Base-by-base conservation (phyloP, 2,888 invertebrate genomes). In the Fragum fragum region DNA sequence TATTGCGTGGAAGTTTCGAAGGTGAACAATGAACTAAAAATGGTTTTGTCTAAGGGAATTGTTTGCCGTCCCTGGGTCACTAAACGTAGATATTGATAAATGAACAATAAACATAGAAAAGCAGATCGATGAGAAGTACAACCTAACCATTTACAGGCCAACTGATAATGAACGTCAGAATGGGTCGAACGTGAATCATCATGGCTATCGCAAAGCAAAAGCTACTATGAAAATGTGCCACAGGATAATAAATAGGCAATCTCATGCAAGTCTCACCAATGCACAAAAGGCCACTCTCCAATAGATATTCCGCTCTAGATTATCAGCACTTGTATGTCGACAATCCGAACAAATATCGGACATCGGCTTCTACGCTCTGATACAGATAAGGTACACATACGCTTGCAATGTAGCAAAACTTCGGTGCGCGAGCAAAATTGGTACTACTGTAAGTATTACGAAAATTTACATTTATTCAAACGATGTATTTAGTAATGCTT, bases 11-110 rank as follows among this genome's bases (percentile, higher is more conserved):
- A 9, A 47, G 14, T 47, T 5, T 47, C 2, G 47, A 47, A 47
- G n/a, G 47, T 47, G 47, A 47, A 47, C n/a, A 9, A 14, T n/a
- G 5, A n/a, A 47, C 47, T 9, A 14, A n/a, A 18, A 1, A 14
- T 9, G 47, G 47, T 9, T 47, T 47, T 5, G 47, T 16, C 47
- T 16, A 16, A 47, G 47, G 47, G 47, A 3, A 14, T 47, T 18
- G 47, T 47, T 9, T 47, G 47, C 47, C 47, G 47, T 47, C 47
- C 47, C 47, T 47, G 47, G 47, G 47, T 47, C 47, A 47, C 47
- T 3, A 47, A 47, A 47, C 47, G 47, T 3, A 47, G n/a, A 47
- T 47, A 47, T 14, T 3, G 14, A 47, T 5, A 47, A 14, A 36
- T 36, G 32, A 36, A 36, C 32, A 36, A 36, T 36, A 36, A 36